A percentile compares a stretch with the other conserved stretches of the same genome.
Evolutionary conservation across 2,888 invertebrate species (phyloP).

Genomic region (Homarus gammarus): DNA sequence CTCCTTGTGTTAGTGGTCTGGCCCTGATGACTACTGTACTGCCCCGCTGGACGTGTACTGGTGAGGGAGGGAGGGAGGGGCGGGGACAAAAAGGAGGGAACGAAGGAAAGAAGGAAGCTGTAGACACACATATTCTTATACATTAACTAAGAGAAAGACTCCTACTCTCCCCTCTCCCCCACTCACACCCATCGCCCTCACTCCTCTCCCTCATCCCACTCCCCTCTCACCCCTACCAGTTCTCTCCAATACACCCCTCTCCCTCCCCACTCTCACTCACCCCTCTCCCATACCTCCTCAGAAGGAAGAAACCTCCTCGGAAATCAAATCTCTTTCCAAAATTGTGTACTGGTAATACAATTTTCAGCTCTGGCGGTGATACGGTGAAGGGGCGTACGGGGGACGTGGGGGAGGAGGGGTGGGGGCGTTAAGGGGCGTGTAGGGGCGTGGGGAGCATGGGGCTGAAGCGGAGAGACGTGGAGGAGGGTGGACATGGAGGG

Average conservation of each 20-base stretch:
- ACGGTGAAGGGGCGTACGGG: background rate
- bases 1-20: background rate
- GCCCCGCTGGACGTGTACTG: background rate
- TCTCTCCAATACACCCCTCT: background rate
- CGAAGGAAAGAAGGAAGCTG: background rate
- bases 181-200: too few relatives aligned
- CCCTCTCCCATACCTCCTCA: constrained; percentile 6
- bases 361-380: constrained; percentile 48
- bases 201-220: background rate
- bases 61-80: background rate
- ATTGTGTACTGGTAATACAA: constrained; percentile 54
- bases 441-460: background rate
- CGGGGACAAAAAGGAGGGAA: background rate
- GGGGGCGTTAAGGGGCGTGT: background rate
- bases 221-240: background rate
- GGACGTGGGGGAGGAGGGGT: background rate
- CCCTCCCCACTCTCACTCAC: constrained; percentile 13
- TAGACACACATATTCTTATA: background rate
- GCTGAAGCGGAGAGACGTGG: background rate
- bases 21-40: background rate
- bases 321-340: constrained; percentile 57
- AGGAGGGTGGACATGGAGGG: background rate
- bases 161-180: too few relatives aligned
- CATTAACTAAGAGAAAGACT: too few relatives aligned
- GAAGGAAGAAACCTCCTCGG: constrained; percentile 29